Evolutionary conservation across 2,888 invertebrate species (phyloP).

Genomic region (Gastracanthus pulcherrimus): DNA sequence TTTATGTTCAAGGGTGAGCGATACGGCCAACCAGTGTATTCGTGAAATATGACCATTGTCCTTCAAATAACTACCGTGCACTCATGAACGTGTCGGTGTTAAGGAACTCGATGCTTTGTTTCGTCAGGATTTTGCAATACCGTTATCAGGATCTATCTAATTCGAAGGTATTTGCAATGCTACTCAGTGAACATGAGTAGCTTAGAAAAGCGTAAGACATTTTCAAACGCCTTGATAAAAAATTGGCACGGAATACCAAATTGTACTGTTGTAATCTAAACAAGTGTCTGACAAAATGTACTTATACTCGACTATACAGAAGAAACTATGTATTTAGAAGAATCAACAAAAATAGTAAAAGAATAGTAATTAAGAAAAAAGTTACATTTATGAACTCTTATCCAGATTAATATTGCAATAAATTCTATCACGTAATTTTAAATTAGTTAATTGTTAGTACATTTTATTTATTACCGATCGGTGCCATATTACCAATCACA

Average conservation of each 20-base stretch:
- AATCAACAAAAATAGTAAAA: too few species aligned
- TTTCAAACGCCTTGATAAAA: not conserved
- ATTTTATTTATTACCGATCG: too few species aligned
- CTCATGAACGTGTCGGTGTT: constrained; percentile 2
- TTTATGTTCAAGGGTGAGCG: constrained; percentile 22
- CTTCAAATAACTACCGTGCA: not conserved
- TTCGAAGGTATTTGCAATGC: constrained; percentile 1
- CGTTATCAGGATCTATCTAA: constrained; percentile 12
- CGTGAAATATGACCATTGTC: constrained; percentile 44
- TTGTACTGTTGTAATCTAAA: too few species aligned
- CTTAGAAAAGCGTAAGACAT: not conserved
- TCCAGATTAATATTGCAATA: too few species aligned
- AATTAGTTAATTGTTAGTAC: too few species aligned
- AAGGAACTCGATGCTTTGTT: constrained; percentile 34
- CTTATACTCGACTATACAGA: too few species aligned
- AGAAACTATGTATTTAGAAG: too few species aligned
- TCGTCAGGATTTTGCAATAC: constrained; percentile 41
- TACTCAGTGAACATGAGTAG: not conserved
- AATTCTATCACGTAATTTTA: too few species aligned
- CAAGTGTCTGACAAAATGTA: too few species aligned
- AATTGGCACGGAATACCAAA: not conserved
- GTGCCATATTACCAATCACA: too few species aligned
- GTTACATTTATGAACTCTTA: too few species aligned
- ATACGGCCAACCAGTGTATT: constrained; percentile 1
- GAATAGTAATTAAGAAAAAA: too few species aligned